These are phyloP conservation scores for Drosophila bunnanda DNA, from an alignment of 2,888 invertebrate genomes.

Conservation along the genomic window DNA sequence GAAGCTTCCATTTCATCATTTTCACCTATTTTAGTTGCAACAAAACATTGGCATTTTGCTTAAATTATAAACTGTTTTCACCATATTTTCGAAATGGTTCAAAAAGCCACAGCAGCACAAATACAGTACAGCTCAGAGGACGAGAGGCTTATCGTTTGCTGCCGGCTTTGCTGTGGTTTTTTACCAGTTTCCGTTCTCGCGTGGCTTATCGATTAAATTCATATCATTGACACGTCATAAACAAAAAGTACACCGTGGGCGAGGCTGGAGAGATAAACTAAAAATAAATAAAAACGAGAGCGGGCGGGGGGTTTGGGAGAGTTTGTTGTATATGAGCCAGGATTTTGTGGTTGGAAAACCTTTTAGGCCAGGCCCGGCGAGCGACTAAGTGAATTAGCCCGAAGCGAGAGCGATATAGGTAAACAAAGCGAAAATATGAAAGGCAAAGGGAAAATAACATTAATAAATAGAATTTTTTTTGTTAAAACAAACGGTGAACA, in stretches of 20 bases:
- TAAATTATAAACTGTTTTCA: slow-evolving; percentile 38
- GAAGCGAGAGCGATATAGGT: slow-evolving; percentile 8
- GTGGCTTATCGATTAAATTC: slow-evolving; percentile 44
- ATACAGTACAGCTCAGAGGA: slow-evolving; percentile 7
- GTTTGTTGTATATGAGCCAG: slow-evolving; percentile 11
- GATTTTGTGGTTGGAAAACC: slow-evolving; percentile 37
- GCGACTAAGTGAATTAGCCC: slow-evolving; percentile 33
- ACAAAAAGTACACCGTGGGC: slow-evolving; percentile 23
- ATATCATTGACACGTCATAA: slow-evolving; percentile 47
- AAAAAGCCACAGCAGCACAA: slow-evolving; percentile 25
- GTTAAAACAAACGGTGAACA: slow-evolving; percentile 20
- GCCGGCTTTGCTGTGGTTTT: slow-evolving; percentile 40
- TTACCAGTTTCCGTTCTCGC: slow-evolving; percentile 33
- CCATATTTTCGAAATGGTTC: slow-evolving; percentile 34
- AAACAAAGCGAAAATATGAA: slow-evolving; percentile 17
- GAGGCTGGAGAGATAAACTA: slow-evolving; percentile 27
- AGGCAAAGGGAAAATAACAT: slow-evolving; percentile 21
- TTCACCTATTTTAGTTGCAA: slow-evolving; percentile 10
- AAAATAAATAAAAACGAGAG: slow-evolving; percentile 28
- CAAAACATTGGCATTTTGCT: slow-evolving; percentile 27
- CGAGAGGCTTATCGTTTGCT: slow-evolving; percentile 35
- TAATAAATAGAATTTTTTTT: slow-evolving; percentile 33
- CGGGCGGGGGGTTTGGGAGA: neutral
- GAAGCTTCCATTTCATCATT: slow-evolving; percentile 12
- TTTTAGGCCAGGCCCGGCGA: slow-evolving; percentile 21